Evolutionary conservation across 2,113 vertebrate genomes (phyloP), one percentile per base, ranked within the genome.

Genomic region (Thamnophis sirtalis): DNA sequence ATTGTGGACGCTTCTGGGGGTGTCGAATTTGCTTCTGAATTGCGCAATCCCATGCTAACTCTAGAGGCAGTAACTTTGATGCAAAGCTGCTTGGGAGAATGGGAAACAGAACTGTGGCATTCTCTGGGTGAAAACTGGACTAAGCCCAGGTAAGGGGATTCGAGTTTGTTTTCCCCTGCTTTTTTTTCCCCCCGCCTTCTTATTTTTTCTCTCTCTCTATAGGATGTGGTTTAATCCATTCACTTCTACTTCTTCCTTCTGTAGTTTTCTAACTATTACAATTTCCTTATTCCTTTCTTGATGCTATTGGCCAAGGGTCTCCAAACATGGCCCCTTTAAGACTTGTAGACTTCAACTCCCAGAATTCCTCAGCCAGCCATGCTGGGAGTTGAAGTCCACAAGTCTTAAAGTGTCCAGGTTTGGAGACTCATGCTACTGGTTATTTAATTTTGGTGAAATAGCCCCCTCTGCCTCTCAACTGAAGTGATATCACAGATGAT

Each of bases 111-210:
- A 43, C 97, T 98, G 87, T 99, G 98, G 98, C 96, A 95, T 11
- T 98, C 98, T 0, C 96, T 99, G 63, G 98, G 98, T 3, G 97
- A 97, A 55, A 96, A 98, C 92, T 99, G 98, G 98, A 99, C 97
- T 24, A 96, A 95, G 9, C 91, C 97, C 91, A 97, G 89, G 98
- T 98, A 28, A 50, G 49, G 11, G 6, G 19, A 56, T 15, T 1
- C 4, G 15, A 0, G 7, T 0, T 4, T 86, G 17, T 43, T 7
- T 33, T 0, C 13, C 0, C 43, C 43, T 53, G 22, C 17, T 28
- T 13, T 19, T 10, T 19, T n/a, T 19, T 80, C n/a, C n/a, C n/a
- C n/a, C n/a, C n/a, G 5, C n/a, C 9, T 8, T 54, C 33, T 84
- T n/a, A 24, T 10, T 33, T 55, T 56, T 4, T 56, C 24, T 2